Conservation (phyloP, 1,140 invertebrate species). For the Chironomus tepperi region DNA sequence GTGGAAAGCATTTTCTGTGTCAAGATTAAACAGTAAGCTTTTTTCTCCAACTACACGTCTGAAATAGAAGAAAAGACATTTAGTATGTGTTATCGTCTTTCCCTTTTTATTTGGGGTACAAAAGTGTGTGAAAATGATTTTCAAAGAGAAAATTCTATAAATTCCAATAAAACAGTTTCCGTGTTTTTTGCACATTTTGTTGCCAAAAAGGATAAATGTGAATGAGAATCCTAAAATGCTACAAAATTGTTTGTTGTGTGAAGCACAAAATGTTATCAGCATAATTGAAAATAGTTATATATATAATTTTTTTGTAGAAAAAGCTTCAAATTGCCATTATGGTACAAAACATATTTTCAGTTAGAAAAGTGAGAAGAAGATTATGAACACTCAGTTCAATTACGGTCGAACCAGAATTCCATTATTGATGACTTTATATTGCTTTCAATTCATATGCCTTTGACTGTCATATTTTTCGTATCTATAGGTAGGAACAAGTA, state of each 20-base stretch:
- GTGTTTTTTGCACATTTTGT: not conserved
- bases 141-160: not conserved
- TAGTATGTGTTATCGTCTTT: too few relatives aligned
- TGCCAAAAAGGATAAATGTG: not conserved
- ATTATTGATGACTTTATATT: constrained; percentile 19
- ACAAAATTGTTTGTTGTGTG: too few relatives aligned
- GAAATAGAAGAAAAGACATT: too few relatives aligned
- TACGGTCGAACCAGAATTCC: not conserved
- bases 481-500: not conserved
- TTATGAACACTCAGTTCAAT: constrained; percentile 14
- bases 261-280: not conserved
- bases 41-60: too few relatives aligned
- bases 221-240: too few relatives aligned
- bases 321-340: not conserved
- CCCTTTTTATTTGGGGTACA: too few relatives aligned
- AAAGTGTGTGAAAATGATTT: constrained; percentile 14
- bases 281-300: not conserved
- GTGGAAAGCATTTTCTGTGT: not conserved
- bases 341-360: not conserved
- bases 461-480: not conserved
- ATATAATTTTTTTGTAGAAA: not conserved
- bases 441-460: constrained; percentile 12
- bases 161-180: not conserved
- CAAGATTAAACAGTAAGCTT: not conserved
- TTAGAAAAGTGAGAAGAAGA: too few relatives aligned